A percentile compares a stretch with the other conserved stretches of the same genome.
These are phyloP conservation scores for Sisyra nigra DNA, from an alignment of 2,888 invertebrate species.

Conservation along the genomic window DNA sequence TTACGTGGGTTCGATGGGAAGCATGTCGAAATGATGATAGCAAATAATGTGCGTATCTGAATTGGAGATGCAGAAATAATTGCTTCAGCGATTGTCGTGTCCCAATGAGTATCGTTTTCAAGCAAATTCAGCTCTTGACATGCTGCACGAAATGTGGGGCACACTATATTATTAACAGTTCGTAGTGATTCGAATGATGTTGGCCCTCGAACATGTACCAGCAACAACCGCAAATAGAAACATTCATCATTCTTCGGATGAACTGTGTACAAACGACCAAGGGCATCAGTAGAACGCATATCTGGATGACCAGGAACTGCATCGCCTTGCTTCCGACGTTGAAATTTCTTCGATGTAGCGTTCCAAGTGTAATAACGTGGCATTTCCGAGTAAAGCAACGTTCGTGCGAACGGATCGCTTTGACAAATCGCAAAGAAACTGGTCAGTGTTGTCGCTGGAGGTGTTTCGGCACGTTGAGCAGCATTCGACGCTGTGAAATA, in stretches of 20 bases:
- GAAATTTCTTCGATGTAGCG: constrained; percentile 18
- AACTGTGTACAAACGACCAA: constrained; percentile 18
- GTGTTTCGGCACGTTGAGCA: constrained; percentile 9
- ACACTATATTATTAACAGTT: constrained; percentile 22
- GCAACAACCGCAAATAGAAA: constrained; percentile 18
- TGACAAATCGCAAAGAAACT: constrained; percentile 13
- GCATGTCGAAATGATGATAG: constrained; percentile 16
- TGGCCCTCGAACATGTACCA: constrained; percentile 19
- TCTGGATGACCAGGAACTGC: constrained; percentile 13
- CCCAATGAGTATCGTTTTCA: constrained; percentile 16
- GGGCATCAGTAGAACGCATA: constrained; percentile 13
- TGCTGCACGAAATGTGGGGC: constrained; percentile 20
- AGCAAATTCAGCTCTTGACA: constrained; percentile 14
- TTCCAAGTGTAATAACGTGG: constrained; percentile 20
- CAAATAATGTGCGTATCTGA: constrained; percentile 16
- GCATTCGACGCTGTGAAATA: constrained; percentile 14
- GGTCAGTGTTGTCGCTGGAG: constrained; percentile 13
- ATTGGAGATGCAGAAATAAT: constrained; percentile 12
- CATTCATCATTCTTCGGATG: constrained; percentile 18
- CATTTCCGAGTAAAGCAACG: constrained; percentile 20
- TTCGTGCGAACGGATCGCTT: constrained; percentile 16
- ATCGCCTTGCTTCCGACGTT: constrained; percentile 17
- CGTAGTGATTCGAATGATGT: constrained; percentile 19
- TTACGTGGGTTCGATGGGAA: constrained; percentile 13
- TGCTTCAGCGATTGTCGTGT: constrained; percentile 14